Evolutionary conservation across 2,888 invertebrate genomes (phyloP).

Genomic region (Bruchidius siliquastri): DNA sequence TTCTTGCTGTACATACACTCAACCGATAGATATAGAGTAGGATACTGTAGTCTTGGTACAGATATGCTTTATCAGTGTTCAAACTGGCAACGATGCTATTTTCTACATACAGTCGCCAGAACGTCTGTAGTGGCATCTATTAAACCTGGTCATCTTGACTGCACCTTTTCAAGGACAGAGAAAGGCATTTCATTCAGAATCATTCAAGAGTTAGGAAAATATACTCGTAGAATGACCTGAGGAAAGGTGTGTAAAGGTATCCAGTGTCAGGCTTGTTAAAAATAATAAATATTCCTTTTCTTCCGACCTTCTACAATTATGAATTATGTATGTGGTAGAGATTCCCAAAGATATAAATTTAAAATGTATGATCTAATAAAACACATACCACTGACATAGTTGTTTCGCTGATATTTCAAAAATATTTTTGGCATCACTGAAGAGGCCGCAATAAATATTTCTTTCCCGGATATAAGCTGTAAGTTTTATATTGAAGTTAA

Average conservation of each 20-base stretch:
- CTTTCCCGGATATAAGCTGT: too few species aligned
- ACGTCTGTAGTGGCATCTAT: background rate
- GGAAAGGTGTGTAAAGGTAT: background rate
- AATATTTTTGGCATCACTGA: too few species aligned
- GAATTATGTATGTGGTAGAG: background rate
- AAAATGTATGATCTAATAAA: too few species aligned
- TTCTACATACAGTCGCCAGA: background rate
- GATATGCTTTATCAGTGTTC: background rate
- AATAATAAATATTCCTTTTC: background rate
- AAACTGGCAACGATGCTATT: background rate
- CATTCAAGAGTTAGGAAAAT: background rate
- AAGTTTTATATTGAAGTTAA: too few species aligned
- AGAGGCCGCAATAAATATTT: too few species aligned
- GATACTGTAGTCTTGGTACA: too few species aligned
- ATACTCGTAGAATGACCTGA: background rate
- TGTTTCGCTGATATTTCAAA: too few species aligned
- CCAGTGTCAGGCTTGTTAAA: background rate
- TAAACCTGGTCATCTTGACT: background rate
- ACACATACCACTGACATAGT: too few species aligned
- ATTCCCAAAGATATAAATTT: too few species aligned
- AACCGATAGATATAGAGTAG: too few species aligned
- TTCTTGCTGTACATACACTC: too few species aligned
- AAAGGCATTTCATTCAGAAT: background rate
- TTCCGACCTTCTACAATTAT: background rate
- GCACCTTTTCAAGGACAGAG: background rate